A percentile compares a stretch with the other conserved stretches of the same genome.
phyloP scores from a whole-genome alignment of 2,113 vertebrate genomes.

The Odobenus rosmarus region DNA sequence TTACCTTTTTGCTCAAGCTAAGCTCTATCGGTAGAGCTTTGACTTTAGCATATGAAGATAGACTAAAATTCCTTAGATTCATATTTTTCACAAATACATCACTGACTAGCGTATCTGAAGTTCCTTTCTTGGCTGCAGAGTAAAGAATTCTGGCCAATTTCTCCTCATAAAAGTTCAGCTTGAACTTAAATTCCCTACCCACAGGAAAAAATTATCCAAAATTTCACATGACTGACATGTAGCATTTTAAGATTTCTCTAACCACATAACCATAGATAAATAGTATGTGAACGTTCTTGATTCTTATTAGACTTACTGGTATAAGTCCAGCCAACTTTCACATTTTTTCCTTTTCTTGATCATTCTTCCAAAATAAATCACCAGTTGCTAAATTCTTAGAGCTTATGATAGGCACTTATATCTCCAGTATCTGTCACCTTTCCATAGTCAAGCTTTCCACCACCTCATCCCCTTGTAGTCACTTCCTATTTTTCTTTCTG shows the following conservation, averaged over 20 bases:
- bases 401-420: not conserved
- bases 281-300: slow-evolving; percentile 33
- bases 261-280: slow-evolving; percentile 58
- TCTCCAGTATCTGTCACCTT: slow-evolving; percentile 3
- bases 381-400: slow-evolving; percentile 14
- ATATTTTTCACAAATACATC: slow-evolving; percentile 36
- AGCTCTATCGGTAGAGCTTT: not conserved
- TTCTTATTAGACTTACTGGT: slow-evolving; percentile 14
- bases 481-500: not conserved
- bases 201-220: slow-evolving; percentile 29
- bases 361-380: slow-evolving; percentile 56
- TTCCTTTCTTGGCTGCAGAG: slow-evolving; percentile 48
- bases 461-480: not conserved
- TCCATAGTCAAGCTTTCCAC: not conserved
- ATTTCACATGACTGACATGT: slow-evolving; percentile 52
- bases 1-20: not conserved
- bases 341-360: not conserved
- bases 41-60: not conserved
- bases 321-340: slow-evolving; percentile 20
- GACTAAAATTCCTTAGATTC: not conserved
- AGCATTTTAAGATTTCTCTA: slow-evolving; percentile 54
- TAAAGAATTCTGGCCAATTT: slow-evolving; percentile 59
- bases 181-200: slow-evolving; percentile 57
- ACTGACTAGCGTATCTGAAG: slow-evolving; percentile 13
- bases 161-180: slow-evolving; percentile 50